These are phyloP conservation scores for Cydia pomonella DNA, from an alignment of 1,140 invertebrate genomes.

Conservation along the genomic window DNA sequence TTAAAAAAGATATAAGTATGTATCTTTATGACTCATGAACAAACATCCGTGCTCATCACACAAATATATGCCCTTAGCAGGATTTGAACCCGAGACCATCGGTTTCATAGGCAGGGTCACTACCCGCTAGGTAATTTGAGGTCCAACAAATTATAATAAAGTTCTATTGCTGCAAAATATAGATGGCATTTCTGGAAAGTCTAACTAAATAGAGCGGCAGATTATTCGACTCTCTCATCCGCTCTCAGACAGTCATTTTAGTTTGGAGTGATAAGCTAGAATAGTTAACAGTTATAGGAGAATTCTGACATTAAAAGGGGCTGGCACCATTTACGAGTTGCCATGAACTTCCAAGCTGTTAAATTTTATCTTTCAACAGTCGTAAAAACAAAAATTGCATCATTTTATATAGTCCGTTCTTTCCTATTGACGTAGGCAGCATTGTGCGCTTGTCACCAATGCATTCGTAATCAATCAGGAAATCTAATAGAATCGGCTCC, in stretches of 20 bases:
- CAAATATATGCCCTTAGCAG: too few species aligned
- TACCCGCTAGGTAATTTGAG: too few species aligned
- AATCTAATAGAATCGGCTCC: slow-evolving; percentile 35
- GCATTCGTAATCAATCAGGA: slow-evolving; percentile 50
- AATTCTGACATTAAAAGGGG: slow-evolving; percentile 17
- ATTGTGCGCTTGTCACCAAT: slow-evolving; percentile 44
- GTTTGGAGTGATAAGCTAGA: background rate
- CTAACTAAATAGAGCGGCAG: background rate
- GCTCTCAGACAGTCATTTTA: background rate
- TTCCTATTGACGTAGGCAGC: slow-evolving; percentile 36
- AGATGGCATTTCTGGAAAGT: background rate
- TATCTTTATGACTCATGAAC: too few species aligned
- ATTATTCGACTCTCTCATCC: background rate
- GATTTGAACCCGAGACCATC: too few species aligned
- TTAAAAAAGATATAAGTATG: too few species aligned
- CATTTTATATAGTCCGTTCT: background rate
- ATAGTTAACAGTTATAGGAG: background rate
- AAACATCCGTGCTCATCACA: too few species aligned
- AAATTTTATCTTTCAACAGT: slow-evolving; percentile 20
- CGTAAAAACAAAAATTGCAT: slow-evolving; percentile 17
- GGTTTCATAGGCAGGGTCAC: too few species aligned
- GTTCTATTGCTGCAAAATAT: too few species aligned
- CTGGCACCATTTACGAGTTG: slow-evolving; percentile 6
- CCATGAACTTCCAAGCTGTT: background rate
- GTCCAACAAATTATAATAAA: too few species aligned